These are phyloP conservation scores for Columbina picui DNA, from an alignment of 2,113 vertebrate genomes.

Conservation along the genomic window DNA sequence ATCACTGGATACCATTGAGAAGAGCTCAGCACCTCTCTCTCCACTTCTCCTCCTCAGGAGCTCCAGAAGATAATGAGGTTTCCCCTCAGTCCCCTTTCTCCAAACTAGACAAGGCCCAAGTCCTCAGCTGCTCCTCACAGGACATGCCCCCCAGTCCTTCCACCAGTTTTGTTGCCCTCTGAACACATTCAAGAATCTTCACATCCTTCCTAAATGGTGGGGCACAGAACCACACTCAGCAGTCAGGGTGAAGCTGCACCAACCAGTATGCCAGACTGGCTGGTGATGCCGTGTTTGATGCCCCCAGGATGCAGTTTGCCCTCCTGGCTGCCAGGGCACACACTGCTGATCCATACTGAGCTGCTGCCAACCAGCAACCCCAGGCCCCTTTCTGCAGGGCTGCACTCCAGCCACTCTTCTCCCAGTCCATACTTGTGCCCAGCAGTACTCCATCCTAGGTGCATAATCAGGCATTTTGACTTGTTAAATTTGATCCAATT, in stretches of 20 bases:
- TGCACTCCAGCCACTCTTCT: no score
- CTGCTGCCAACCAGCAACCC: no score
- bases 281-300: neutral
- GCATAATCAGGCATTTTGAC: neutral
- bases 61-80: neutral
- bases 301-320: neutral
- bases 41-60: neutral
- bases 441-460: no score
- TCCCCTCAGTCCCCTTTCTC: neutral
- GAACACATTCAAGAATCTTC: no score
- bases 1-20: neutral
- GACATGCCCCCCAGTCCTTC: no score
- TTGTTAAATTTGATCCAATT: neutral
- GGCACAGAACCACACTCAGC: neutral
- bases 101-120: neutral
- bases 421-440: no score
- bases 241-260: neutral
- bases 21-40: neutral
- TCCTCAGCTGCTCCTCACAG: no score
- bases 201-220: neutral
- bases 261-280: accelerated
- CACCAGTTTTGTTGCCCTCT: neutral
- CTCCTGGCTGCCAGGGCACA: neutral
- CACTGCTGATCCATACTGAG: no score
- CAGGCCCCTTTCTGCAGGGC: no score